These are phyloP conservation scores for Temnothorax unifasciatus DNA, from an alignment of 2,888 invertebrate genomes.

Conservation along the genomic window DNA sequence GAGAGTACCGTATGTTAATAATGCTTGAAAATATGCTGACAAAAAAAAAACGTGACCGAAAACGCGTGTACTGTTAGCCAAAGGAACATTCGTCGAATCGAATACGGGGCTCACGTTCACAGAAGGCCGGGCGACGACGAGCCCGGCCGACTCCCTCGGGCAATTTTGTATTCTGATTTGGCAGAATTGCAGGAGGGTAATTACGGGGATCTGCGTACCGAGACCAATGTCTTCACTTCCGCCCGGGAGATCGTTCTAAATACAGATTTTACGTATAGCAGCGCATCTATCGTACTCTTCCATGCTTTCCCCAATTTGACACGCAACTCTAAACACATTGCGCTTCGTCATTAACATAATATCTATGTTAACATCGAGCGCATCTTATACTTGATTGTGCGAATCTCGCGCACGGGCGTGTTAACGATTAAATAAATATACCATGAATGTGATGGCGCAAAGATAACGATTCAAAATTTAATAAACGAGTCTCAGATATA, in stretches of 20 bases:
- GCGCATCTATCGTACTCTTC: slow-evolving; percentile 21
- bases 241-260: slow-evolving; percentile 24
- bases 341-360: slow-evolving; percentile 22
- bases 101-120: slow-evolving; percentile 45
- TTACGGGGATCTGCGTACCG: slow-evolving; percentile 37
- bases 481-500: not conserved
- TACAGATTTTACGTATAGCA: slow-evolving; percentile 5
- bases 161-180: slow-evolving; percentile 79
- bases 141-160: slow-evolving; percentile 75
- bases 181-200: slow-evolving; percentile 64
- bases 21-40: slow-evolving; percentile 46
- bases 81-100: slow-evolving; percentile 58
- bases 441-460: not conserved
- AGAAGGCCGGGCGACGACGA: slow-evolving; percentile 38
- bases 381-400: not conserved
- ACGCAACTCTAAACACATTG: slow-evolving; percentile 46
- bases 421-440: not conserved
- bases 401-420: not conserved
- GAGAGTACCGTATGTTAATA: slow-evolving; percentile 63
- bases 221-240: slow-evolving; percentile 49
- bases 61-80: slow-evolving; percentile 63
- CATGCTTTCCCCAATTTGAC: slow-evolving; percentile 50
- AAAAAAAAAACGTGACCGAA: slow-evolving; percentile 58
- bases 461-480: not conserved
- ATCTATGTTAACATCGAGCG: slow-evolving; percentile 15